Evolutionary conservation across 2,113 vertebrate species (phyloP).

Genomic region (Aldabrachelys gigantea): DNA sequence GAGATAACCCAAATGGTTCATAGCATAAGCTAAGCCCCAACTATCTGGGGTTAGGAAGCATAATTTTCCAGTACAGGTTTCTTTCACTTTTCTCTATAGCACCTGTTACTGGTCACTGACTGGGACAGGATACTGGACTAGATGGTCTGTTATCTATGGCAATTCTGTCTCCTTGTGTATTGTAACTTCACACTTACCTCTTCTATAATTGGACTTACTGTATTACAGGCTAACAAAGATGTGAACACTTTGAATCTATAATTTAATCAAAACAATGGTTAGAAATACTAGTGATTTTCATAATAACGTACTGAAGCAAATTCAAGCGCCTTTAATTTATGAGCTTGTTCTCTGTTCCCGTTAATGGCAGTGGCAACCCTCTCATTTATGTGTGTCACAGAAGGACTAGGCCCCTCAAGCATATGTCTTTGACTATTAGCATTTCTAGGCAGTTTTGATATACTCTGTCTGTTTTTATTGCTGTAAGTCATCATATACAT

Average conservation of each 20-base stretch:
- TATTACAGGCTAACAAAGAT: background rate
- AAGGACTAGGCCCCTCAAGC: background rate
- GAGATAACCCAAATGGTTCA: background rate
- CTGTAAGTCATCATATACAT: background rate
- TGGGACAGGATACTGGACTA: rapidly evolving
- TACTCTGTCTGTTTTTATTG: background rate
- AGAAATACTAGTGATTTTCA: background rate
- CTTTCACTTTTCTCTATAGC: background rate
- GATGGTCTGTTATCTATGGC: background rate
- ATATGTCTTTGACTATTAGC: background rate
- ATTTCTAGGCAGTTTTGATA: background rate
- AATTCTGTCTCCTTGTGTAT: background rate
- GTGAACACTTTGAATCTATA: background rate
- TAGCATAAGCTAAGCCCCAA: background rate
- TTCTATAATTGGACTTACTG: background rate
- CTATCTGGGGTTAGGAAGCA: background rate
- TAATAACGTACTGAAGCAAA: background rate
- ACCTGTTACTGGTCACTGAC: background rate
- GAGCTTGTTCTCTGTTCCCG: background rate
- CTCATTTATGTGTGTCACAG: background rate
- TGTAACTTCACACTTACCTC: background rate
- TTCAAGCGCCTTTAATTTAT: background rate
- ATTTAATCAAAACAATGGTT: background rate
- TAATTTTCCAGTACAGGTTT: background rate
- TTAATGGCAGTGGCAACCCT: background rate